Conservation (phyloP, 2,888 invertebrate genomes). For the Dendrolimus houi region DNA sequence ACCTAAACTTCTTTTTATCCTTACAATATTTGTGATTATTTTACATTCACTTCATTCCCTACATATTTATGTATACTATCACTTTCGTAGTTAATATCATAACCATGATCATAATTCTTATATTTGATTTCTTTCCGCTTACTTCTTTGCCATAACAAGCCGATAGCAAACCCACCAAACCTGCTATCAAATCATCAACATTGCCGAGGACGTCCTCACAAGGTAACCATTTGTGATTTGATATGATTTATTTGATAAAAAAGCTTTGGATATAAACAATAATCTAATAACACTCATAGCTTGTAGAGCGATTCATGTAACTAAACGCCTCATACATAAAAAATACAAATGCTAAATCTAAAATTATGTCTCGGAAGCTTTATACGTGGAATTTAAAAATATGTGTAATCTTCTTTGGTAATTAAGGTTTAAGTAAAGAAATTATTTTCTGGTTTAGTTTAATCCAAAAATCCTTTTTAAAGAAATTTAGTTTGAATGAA, state of each 20-base stretch:
- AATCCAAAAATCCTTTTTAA: no score
- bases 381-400: no score
- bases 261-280: background rate
- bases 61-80: constrained; percentile 21
- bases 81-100: constrained; percentile 59
- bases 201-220: constrained; percentile 95
- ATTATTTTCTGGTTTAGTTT: no score
- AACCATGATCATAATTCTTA: constrained; percentile 62
- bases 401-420: no score
- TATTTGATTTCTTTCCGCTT: constrained; percentile 75
- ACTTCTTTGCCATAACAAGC: constrained; percentile 81
- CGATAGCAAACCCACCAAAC: constrained; percentile 96
- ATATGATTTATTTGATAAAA: background rate
- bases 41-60: constrained; percentile 11
- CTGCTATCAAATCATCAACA: constrained; percentile 97
- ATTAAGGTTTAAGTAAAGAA: no score
- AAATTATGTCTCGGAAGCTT: no score
- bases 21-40: constrained; percentile 1
- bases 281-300: no score
- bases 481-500: background rate
- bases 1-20: background rate
- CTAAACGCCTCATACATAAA: no score
- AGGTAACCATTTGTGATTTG: constrained; percentile 78
- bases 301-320: no score
- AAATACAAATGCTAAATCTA: no score